Conservation (phyloP, 2,888 invertebrate genomes). For the Vandiemenella viatica region DNA sequence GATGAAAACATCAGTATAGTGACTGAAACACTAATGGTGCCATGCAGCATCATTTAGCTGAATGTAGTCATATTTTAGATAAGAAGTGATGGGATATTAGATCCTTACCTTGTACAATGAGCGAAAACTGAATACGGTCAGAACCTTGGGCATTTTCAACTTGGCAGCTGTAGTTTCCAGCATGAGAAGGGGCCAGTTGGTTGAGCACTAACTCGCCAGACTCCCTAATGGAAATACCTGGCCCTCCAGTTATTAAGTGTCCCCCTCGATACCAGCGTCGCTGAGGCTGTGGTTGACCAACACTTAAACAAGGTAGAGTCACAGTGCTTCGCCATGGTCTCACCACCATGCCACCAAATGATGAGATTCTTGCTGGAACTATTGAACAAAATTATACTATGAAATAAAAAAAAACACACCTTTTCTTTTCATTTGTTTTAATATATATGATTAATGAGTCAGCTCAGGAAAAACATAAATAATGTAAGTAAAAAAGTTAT, state of each 20-base stretch:
- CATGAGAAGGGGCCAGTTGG: conserved; percentile 45
- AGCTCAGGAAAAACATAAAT: no score
- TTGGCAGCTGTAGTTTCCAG: conserved; percentile 57
- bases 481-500: no score
- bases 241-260: conserved; percentile 37
- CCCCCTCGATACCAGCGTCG: conserved; percentile 49
- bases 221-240: conserved; percentile 43
- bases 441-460: no score
- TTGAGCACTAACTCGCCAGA: conserved; percentile 49
- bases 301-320: conserved; percentile 45
- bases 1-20: no score
- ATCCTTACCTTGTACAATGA: conserved; percentile 43
- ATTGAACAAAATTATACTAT: no score
- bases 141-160: conserved; percentile 52
- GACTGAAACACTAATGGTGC: no score
- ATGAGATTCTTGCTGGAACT: conserved; percentile 53
- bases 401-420: no score
- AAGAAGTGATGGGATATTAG: no score
- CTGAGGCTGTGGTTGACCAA: conserved; percentile 41
- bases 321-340: conserved; percentile 51
- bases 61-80: no score
- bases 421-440: no score
- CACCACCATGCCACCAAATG: conserved; percentile 50
- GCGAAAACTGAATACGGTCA: conserved; percentile 44
- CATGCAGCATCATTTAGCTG: no score